phyloP scores from a whole-genome alignment of 2,888 invertebrate genomes.

The Drosophila rellima region DNA sequence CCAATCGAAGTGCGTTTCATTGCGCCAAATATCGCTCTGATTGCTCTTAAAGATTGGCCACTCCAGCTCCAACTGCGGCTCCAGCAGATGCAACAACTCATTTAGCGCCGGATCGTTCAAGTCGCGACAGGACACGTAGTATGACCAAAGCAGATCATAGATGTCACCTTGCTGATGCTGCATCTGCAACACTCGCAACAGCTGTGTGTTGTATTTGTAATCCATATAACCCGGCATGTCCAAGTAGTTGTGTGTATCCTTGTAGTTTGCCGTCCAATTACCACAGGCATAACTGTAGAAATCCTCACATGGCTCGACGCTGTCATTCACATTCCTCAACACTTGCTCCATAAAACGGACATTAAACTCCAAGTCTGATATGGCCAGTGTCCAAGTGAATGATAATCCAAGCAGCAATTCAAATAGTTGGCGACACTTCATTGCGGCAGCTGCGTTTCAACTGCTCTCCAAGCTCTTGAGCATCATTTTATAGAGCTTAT shows the following conservation, averaged over 20 bases:
- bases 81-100: conserved; percentile 57
- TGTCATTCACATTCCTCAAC: conserved; percentile 63
- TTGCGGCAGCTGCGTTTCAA: conserved; percentile 45
- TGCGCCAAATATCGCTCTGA: conserved; percentile 65
- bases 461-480: conserved; percentile 31
- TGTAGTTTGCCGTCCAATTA: conserved; percentile 72
- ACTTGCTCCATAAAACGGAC: conserved; percentile 57
- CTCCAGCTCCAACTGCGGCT: conserved; percentile 64
- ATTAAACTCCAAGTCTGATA: conserved; percentile 24
- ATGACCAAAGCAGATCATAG: conserved; percentile 55
- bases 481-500: conserved; percentile 38
- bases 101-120: conserved; percentile 66
- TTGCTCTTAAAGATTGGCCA: conserved; percentile 76
- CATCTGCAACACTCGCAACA: conserved; percentile 47
- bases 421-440: conserved; percentile 47
- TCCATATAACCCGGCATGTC: conserved; percentile 82
- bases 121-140: conserved; percentile 66
- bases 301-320: conserved; percentile 74
- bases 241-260: conserved; percentile 51
- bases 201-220: conserved; percentile 68
- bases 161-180: conserved; percentile 30
- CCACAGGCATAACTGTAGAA: conserved; percentile 79
- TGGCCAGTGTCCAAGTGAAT: conserved; percentile 15
- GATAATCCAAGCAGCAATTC: conserved; percentile 30
- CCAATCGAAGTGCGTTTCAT: conserved; percentile 74